These are phyloP conservation scores for fruit fly (Drosophila melanogaster) DNA, from an alignment of 1,140 invertebrate genomes.

Conservation along the genomic window Release_6_plus_ISO1_MT NT_033779.5:11135001-11135500, in stretches of 20 bases:
- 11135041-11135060: conserved; percentile 85
- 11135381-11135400: conserved; percentile 83
- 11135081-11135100: conserved; percentile 65
- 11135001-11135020: conserved; percentile 86
- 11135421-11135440: conserved; percentile 78
- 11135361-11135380: conserved; percentile 60
- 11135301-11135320: conserved; percentile 75
- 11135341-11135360: conserved; percentile 60
- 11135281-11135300: conserved; percentile 73
- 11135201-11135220: conserved; percentile 84
- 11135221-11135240: conserved; percentile 85
- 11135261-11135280: conserved; percentile 74
- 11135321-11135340: conserved; percentile 74
- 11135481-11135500: conserved; percentile 43
- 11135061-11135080: conserved; percentile 83
- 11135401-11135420: conserved; percentile 84
- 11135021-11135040: conserved; percentile 86
- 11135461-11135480: conserved; percentile 77
- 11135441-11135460: conserved; percentile 88
- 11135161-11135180: conserved; percentile 34
- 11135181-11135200: conserved; percentile 73
- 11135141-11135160: conserved; percentile 69
- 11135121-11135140: conserved; percentile 80
- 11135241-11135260: conserved; percentile 82
- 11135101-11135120: conserved; percentile 83